Base-by-base conservation (phyloP, 2,797 vertebrate genomes). In the Thalassophryne amazonica region DNA sequence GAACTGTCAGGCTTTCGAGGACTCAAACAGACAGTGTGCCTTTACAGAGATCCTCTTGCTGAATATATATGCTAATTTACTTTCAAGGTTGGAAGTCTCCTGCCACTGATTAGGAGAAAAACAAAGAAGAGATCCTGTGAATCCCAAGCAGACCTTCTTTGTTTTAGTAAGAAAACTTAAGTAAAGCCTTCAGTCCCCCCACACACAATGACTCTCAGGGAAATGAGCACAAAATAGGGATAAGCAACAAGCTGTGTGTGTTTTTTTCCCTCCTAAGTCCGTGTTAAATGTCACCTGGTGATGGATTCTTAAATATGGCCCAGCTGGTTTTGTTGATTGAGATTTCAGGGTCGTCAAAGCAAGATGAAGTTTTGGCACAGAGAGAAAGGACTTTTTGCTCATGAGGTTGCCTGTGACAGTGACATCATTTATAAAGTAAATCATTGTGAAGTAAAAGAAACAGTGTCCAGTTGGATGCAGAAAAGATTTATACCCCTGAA, bases 41-140 rank as follows among this genome's bases (percentile, higher is more conserved):
- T 64, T 68, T 63, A 67, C 76, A 81, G 63, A 57, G 45, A 57
- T 73, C 65, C 68, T 61, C 59, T 56, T 50, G 49, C 55, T 72
- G 60, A 73, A 67, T 74, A 65, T 71, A 53, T 73, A 79, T 61
- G 70, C 79, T 80, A 73, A 81, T 82, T 61, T 64, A 27, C 73
- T 60, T 67, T 84, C 49, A 61, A 43, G 73, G 73, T 73, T n/a
- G 37, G 60, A 80, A 81, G 81, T 82, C 68, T 76, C 73, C 75
- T 66, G 60, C 65, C 65, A 67, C 68, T 78, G 73, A 79, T 74
- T 71, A 56, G 45, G 67, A 58, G 59, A 63, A 62, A 85, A 82
- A 80, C 77, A 84, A 84, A 81, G 72, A 28, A 20, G 61, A 65
- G 75, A 52, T 38, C 43, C 41, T 66, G 50, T 43, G 73, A 74